phyloP scores from a whole-genome alignment of 2,113 vertebrate species.

The Apteryx owenii region DNA sequence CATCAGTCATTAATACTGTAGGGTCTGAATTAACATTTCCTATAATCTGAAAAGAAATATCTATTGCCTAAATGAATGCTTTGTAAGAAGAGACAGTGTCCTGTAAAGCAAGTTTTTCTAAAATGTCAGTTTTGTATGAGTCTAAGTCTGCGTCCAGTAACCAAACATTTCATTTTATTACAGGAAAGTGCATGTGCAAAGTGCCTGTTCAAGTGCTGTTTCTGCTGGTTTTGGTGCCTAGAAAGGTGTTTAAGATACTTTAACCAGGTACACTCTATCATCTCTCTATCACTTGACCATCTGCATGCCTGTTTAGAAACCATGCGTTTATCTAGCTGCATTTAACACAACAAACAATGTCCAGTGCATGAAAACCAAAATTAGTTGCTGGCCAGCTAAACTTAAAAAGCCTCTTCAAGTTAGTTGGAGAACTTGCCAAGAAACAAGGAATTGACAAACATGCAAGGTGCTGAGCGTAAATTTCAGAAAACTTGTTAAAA shows the following conservation, averaged over 20 bases:
- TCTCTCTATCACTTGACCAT: background rate
- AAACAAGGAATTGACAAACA: background rate
- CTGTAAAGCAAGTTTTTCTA: background rate
- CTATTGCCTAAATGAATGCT: background rate
- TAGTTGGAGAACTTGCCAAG: background rate
- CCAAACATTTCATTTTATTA: background rate
- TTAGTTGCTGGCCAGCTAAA: background rate
- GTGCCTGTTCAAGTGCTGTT: conserved; percentile 58
- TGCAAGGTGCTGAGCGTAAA: background rate
- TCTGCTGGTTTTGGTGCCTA: conserved; percentile 68
- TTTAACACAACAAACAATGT: background rate
- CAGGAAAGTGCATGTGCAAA: conserved; percentile 64
- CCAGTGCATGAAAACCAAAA: background rate
- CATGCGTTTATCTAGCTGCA: accelerated
- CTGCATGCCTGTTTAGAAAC: background rate
- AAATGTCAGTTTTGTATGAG: background rate
- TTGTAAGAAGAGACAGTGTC: background rate
- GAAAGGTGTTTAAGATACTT: conserved; percentile 64
- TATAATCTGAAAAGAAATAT: background rate
- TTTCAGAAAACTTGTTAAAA: background rate
- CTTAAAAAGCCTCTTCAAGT: background rate
- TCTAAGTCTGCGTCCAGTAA: background rate
- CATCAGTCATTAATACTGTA: background rate
- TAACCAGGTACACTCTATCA: conserved; percentile 78
- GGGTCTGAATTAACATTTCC: background rate